Evolutionary conservation across 2,797 vertebrate genomes (phyloP), one percentile per base, ranked within the genome.

Genomic region (Brachymystax lenok): DNA sequence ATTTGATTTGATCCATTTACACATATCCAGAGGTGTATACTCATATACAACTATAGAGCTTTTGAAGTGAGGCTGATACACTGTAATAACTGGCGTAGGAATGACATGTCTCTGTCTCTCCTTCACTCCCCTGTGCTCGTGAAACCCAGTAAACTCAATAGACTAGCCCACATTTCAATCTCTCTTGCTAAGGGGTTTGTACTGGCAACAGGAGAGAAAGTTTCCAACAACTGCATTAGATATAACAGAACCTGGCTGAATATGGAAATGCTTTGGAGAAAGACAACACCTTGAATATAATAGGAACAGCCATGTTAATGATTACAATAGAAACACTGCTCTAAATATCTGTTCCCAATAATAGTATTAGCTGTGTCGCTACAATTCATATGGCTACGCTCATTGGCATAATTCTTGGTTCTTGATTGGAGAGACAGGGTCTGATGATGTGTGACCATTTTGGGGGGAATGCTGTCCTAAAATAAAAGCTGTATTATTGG

Each of bases 401-500:
- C 63, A 80, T 81, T 82, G 70, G 76, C 50, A 10, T 75, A 35
- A 80, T 86, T 84, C 83, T 88, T 78, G 75, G 77, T 74, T 46
- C 8, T 12, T 46, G 77, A 83, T 79, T 83, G 59, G 66, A 33
- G 69, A 71, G 82, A 79, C 79, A 78, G 71, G 80, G 80, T 73
- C 30, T 59, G 89, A 85, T 87, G 86, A 90, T 87, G 73, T 82
- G 86, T 73, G 79, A 79, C 72, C 72, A 78, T 82, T 54, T 69
- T 52, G 40, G 72, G 77, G 70, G 61, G 87, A 87, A 88, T 84
- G 69, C 70, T 82, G 86, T 84, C 86, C 77, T 73, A 80, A 88
- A 92, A 92, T 91, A 91, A 91, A 93, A 89, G 87, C 79, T 70
- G 74, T 85, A 90, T 93, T 93, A 92, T 95, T 90, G 83, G 75